phyloP scores from a whole-genome alignment of 2,888 invertebrate species.

The Phymatocera aterrima region DNA sequence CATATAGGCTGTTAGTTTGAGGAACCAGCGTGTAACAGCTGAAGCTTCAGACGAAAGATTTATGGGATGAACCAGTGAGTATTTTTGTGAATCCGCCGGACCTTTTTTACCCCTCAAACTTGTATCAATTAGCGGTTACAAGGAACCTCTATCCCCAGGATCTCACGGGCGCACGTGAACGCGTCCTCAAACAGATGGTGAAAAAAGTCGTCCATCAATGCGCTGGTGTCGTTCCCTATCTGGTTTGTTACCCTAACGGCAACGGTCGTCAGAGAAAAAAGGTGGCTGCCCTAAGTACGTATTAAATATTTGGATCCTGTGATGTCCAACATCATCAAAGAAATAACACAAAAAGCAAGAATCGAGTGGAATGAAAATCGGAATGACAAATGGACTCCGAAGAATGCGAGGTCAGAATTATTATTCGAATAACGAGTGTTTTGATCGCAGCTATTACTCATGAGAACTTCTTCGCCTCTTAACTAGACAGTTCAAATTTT shows the following conservation, averaged over 20 bases:
- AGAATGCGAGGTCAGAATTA: neutral
- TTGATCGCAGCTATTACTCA: slow-evolving; percentile 25
- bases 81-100: slow-evolving; percentile 8
- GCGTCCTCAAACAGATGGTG: slow-evolving; percentile 34
- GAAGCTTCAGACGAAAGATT: slow-evolving; percentile 16
- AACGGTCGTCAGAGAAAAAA: neutral
- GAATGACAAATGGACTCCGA: neutral
- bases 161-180: slow-evolving; percentile 8
- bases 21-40: slow-evolving; percentile 5
- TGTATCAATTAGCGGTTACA: slow-evolving; percentile 41
- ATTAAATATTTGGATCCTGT: neutral
- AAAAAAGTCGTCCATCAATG: slow-evolving; percentile 29
- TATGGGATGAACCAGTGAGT: slow-evolving; percentile 23
- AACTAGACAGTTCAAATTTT: neutral
- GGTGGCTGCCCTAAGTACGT: neutral
- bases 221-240: neutral
- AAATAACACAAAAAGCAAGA: too few relatives aligned
- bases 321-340: neutral
- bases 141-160: slow-evolving; percentile 18
- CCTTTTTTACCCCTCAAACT: neutral
- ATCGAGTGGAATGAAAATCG: neutral
- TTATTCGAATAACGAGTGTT: neutral
- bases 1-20: slow-evolving; percentile 16
- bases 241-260: neutral
- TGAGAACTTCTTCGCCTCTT: neutral